phyloP scores from a whole-genome alignment of 2,797 vertebrate genomes.

The Crenuchus spilurus region DNA sequence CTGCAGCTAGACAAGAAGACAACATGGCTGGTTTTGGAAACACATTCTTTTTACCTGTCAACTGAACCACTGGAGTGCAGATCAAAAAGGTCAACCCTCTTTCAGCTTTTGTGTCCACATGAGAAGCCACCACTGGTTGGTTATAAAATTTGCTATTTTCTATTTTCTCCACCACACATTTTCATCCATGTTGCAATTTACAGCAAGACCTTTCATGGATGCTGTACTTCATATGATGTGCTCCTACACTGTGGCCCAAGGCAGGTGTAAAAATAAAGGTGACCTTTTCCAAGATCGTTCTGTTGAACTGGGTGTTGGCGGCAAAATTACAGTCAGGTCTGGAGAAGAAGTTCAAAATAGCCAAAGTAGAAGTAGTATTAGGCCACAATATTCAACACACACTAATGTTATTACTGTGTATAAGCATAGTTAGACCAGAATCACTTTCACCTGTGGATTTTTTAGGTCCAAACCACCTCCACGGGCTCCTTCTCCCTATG shows the following conservation, averaged over 20 bases:
- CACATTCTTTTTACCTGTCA: background rate
- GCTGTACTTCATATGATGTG: conserved; percentile 14
- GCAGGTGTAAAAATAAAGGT: conserved; percentile 25
- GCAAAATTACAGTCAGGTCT: background rate
- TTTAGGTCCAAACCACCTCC: too few relatives aligned
- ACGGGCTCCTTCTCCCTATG: too few relatives aligned
- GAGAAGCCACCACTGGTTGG: background rate
- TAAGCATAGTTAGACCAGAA: too few relatives aligned
- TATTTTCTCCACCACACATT: background rate
- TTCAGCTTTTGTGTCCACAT: background rate
- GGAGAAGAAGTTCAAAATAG: conserved; percentile 16
- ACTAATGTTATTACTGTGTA: too few relatives aligned
- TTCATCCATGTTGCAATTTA: conserved; percentile 21
- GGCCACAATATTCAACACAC: too few relatives aligned
- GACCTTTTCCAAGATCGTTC: conserved; percentile 23
- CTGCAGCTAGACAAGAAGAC: background rate
- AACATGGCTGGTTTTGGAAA: background rate
- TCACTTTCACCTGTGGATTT: too few relatives aligned
- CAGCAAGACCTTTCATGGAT: conserved; percentile 19
- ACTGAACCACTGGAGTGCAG: background rate
- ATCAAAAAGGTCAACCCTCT: background rate
- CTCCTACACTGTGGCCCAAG: conserved; percentile 24
- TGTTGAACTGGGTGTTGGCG: background rate
- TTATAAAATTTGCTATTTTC: background rate
- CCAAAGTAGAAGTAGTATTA: too few relatives aligned